These are phyloP conservation scores for Lithophane leautieri DNA, from an alignment of 2,888 invertebrate species.

Conservation along the genomic window DNA sequence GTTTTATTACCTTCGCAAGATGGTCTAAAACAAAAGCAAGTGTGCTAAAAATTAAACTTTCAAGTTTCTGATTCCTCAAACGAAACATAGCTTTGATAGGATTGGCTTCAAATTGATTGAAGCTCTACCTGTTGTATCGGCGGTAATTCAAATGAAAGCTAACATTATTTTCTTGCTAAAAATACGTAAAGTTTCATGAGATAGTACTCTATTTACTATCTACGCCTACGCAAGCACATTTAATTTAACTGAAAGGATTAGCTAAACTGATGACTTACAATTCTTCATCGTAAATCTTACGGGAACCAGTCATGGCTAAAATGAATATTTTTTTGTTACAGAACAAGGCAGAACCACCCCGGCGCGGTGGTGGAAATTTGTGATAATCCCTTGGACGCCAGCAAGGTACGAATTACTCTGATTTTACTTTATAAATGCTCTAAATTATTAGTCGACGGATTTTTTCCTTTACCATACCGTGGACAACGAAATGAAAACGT, in stretches of 20 bases:
- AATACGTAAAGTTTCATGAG: not conserved
- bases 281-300: constrained; percentile 5
- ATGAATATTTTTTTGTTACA: constrained; percentile 87
- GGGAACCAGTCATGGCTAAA: constrained; percentile 6
- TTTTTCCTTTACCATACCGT: not conserved
- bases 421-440: not conserved
- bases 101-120: constrained; percentile 7
- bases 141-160: not conserved
- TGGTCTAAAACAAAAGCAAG: not conserved
- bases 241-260: constrained; percentile 2
- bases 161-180: not conserved
- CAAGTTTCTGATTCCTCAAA: not conserved
- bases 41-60: not conserved
- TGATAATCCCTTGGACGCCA: constrained; percentile 98
- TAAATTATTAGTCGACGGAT: not conserved
- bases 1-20: too few relatives aligned
- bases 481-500: not conserved
- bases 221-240: not conserved
- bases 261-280: constrained; percentile 13
- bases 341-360: constrained; percentile 98
- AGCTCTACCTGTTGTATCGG: not conserved
- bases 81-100: not conserved
- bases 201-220: too few relatives aligned
- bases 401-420: constrained; percentile 93
- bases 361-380: constrained; percentile 98